Conservation (phyloP, 53 echinoderm and acorn worm species). For the Holothuria leucospilota region DNA sequence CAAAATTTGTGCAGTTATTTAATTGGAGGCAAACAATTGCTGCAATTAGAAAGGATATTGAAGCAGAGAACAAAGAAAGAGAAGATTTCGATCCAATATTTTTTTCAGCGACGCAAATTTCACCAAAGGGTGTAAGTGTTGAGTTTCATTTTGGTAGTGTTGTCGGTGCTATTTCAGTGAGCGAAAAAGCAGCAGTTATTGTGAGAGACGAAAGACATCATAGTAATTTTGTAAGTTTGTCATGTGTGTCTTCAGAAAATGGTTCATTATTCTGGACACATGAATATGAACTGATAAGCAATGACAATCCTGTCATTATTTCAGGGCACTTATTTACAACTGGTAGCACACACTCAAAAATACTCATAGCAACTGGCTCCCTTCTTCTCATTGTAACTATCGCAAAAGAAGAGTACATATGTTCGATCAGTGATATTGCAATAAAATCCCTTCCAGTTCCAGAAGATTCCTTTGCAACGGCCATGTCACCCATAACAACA, state of each 20-base stretch:
- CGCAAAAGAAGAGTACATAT: constrained; percentile 3
- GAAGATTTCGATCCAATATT: neutral
- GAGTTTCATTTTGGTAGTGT: constrained; percentile 27
- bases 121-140: constrained; percentile 10
- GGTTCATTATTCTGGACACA: constrained; percentile 8
- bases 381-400: neutral
- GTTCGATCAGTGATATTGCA: no score
- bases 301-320: constrained; percentile 1
- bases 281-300: neutral
- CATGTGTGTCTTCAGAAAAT: constrained; percentile 25
- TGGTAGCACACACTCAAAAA: neutral
- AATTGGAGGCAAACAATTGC: neutral
- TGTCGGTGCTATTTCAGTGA: constrained; percentile 18
- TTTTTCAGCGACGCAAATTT: neutral
- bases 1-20: neutral
- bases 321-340: neutral
- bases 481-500: neutral
- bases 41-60: neutral
- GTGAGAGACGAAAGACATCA: constrained; percentile 14
- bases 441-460: neutral
- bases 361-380: constrained; percentile 4
- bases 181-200: constrained; percentile 10
- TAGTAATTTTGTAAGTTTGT: neutral
- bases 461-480: neutral
- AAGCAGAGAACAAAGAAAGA: neutral